A percentile compares a stretch with the other conserved stretches of the same genome.
Conservation (phyloP, 2,888 invertebrate species). For the Oeneis ivallda region DNA sequence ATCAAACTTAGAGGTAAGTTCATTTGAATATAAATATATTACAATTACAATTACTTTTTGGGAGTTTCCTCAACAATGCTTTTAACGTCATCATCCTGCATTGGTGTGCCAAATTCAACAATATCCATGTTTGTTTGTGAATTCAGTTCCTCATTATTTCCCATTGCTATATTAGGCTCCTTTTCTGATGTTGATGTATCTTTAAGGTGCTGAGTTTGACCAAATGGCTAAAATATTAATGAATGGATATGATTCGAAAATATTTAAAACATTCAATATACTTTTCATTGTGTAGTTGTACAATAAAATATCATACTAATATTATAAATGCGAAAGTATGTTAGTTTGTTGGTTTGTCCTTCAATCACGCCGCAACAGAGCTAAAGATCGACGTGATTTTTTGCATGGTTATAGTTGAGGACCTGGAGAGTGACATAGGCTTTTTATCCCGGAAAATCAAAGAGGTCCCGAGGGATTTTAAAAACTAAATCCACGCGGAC, state of each 20-base stretch:
- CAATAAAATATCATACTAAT: not conserved
- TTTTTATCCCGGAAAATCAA: no score
- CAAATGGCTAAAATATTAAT: constrained; percentile 3
- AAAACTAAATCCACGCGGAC: no score
- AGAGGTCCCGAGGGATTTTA: no score
- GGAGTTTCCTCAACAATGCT: constrained; percentile 77
- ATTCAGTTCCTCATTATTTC: constrained; percentile 16
- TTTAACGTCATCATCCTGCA: constrained; percentile 58
- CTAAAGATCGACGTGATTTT: no score
- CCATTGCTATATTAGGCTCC: not conserved
- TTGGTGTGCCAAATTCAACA: constrained; percentile 46
- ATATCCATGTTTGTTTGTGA: constrained; percentile 36
- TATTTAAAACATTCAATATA: no score
- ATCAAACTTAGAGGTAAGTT: not conserved
- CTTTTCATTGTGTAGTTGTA: not conserved
- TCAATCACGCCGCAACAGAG: no score
- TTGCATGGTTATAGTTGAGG: no score
- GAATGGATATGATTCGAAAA: not conserved
- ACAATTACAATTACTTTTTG: constrained; percentile 62
- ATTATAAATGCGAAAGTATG: no score
- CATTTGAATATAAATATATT: not conserved
- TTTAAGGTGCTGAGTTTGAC: not conserved
- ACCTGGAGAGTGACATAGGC: no score
- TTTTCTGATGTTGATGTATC: not conserved
- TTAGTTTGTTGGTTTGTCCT: no score